Conservation (phyloP, 2,797 vertebrate genomes). For the Oophaga sylvatica region DNA sequence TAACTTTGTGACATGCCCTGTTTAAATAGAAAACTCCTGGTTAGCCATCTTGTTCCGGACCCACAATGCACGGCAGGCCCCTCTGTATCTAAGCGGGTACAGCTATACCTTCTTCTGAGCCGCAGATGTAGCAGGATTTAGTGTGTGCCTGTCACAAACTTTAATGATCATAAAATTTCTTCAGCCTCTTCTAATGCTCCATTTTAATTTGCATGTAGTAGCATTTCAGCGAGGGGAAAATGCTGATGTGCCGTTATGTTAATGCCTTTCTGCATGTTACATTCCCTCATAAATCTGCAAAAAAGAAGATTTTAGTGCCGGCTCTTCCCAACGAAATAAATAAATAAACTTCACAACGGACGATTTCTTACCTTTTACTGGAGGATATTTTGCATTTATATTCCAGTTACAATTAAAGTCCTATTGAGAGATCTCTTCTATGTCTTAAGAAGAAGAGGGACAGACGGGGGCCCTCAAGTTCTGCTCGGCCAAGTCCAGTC, state of each 20-base stretch:
- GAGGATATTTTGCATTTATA: slow-evolving; percentile 18
- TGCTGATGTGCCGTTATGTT: slow-evolving; percentile 56
- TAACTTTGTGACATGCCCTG: too few relatives aligned
- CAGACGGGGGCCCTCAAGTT: neutral
- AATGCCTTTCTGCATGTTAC: slow-evolving; percentile 56
- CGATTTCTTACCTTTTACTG: slow-evolving; percentile 3
- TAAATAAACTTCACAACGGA: slow-evolving; percentile 32
- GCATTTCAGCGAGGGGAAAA: slow-evolving; percentile 37
- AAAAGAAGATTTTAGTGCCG: slow-evolving; percentile 39
- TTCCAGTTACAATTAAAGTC: neutral
- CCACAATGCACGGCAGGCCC: neutral
- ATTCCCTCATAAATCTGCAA: slow-evolving; percentile 53
- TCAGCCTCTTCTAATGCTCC: slow-evolving; percentile 50
- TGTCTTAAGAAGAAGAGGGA: neutral
- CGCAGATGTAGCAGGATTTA: slow-evolving; percentile 40
- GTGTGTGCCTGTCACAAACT: slow-evolving; percentile 51
- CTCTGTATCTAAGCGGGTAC: neutral
- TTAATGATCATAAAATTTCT: slow-evolving; percentile 54
- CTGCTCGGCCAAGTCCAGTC: too few relatives aligned
- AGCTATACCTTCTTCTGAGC: slow-evolving; percentile 6
- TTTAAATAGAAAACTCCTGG: neutral
- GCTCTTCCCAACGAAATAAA: slow-evolving; percentile 35
- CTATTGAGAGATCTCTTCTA: neutral
- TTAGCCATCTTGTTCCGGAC: neutral
- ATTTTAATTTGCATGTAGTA: slow-evolving; percentile 60